A percentile compares a stretch with the other conserved stretches of the same genome.
phyloP scores from a whole-genome alignment of 1,140 invertebrate genomes.

The Zaprionus ornatus region DNA sequence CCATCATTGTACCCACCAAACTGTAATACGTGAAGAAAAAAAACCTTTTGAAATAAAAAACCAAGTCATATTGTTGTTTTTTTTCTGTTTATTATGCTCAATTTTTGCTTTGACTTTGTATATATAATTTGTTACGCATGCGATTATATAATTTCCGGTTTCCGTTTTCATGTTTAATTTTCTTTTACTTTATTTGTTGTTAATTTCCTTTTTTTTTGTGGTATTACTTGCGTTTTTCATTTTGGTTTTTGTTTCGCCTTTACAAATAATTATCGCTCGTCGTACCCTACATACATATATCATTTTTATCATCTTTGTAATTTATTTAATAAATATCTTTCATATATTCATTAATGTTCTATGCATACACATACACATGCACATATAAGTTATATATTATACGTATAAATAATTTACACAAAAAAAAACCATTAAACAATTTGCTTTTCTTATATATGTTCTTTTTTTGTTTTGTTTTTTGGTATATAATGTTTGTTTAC shows the following conservation, averaged over 20 bases:
- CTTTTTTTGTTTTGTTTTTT: slow-evolving; percentile 10
- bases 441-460: slow-evolving; percentile 43
- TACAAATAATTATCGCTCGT: slow-evolving; percentile 65
- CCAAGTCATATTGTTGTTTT: slow-evolving; percentile 21
- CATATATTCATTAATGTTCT: slow-evolving; percentile 65
- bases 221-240: slow-evolving; percentile 28
- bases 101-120: slow-evolving; percentile 60
- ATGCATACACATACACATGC: slow-evolving; percentile 33
- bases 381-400: slow-evolving; percentile 42
- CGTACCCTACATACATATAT: slow-evolving; percentile 55
- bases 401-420: slow-evolving; percentile 77
- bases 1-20: not conserved
- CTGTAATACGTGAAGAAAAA: not conserved
- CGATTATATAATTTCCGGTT: slow-evolving; percentile 65
- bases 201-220: slow-evolving; percentile 38
- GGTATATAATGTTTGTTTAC: slow-evolving; percentile 12
- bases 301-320: slow-evolving; percentile 61
- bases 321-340: slow-evolving; percentile 70
- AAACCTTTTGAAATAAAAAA: not conserved
- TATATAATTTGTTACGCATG: slow-evolving; percentile 73
- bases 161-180: slow-evolving; percentile 16
- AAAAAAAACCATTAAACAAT: slow-evolving; percentile 58
- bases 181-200: slow-evolving; percentile 6
- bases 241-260: slow-evolving; percentile 55
- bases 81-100: slow-evolving; percentile 72